Evolutionary conservation across 2,797 vertebrate genomes (phyloP), one percentile per base, ranked within the genome.

Genomic region (Platalea minor): DNA sequence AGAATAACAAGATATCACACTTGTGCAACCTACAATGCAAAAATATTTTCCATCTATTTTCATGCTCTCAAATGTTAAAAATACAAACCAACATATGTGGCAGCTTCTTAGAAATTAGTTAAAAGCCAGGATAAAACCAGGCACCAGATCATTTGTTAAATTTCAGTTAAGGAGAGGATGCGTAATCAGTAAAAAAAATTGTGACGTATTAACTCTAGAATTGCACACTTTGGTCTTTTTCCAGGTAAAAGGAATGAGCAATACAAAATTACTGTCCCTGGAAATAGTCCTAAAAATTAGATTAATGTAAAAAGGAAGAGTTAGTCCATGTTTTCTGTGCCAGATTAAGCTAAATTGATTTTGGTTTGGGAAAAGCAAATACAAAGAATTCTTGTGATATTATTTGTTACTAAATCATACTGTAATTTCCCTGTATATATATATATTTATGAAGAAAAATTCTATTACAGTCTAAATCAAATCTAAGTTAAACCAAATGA

Each of bases 31-130:
- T 43, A 61, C 5, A 45, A 18, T 37, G 20, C 1, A 2, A 81
- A 93, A 45, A 39, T 50, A 54, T 46, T 85, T 85, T 33, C 13
- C 20, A 28, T 54, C 17, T 57, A 37, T 74, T 68, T 84, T 64
- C 14, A 21, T 24, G 13, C 18, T 86, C 10, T 85, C 11, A 57
- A 23, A 37, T 33, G 10, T 64, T 57, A 70, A 46, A 93, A 53
- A 17, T 26, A 61, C 15, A 83, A 77, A 35, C 0, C 24, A 69
- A 50, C 0, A 0, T 35, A 80, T n/a, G 9, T 56, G 28, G 28
- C 39, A 86, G 6, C 15, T 68, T 53, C 41, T 59, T 20, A 85
- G 13, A 75, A 89, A 73, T 23, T 0, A 79, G 5, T 13, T 35
- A 59, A 76, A 93, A 79, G 3, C 13, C 28, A 50, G 17, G 17